Conservation (phyloP, 2,888 invertebrate species). For the Aelia acuminata region DNA sequence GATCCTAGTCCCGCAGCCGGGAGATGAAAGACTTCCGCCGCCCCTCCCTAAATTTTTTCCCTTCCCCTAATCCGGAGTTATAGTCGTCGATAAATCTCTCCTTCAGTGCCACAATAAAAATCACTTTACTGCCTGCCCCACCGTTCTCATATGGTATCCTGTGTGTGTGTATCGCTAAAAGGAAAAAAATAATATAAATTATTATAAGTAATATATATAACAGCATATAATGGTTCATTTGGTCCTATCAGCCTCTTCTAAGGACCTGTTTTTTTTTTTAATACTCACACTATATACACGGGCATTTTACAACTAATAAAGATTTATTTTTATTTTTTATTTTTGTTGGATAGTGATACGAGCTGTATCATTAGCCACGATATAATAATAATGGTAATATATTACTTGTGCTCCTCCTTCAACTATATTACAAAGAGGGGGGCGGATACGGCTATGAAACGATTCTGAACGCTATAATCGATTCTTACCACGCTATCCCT, state of each 20-base stretch:
- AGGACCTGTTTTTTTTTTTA: not conserved
- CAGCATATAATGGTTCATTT: conserved; percentile 23
- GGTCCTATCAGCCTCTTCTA: not conserved
- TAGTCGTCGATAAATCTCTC: not conserved
- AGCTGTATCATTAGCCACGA: conserved; percentile 9
- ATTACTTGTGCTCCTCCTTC: not conserved
- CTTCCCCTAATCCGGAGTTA: conserved; percentile 19
- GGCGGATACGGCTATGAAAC: not conserved
- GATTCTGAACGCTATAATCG: conserved; percentile 16
- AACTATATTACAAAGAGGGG: not conserved
- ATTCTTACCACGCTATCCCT: not conserved
- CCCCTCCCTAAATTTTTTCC: not conserved
- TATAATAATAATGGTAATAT: too few relatives aligned
- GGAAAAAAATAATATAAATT: conserved; percentile 19
- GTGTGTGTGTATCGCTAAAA: conserved; percentile 16
- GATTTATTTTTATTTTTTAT: not conserved
- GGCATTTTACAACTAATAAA: conserved; percentile 25
- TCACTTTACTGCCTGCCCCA: not conserved
- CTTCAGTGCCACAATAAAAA: conserved; percentile 3
- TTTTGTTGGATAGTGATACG: too few relatives aligned
- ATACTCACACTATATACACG: not conserved
- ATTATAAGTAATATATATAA: not conserved
- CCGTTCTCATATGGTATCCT: not conserved
- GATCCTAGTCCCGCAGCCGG: too few relatives aligned
- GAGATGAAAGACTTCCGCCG: not conserved